phyloP scores from a whole-genome alignment of 2,113 vertebrate genomes.

The Spea multiplicata region DNA sequence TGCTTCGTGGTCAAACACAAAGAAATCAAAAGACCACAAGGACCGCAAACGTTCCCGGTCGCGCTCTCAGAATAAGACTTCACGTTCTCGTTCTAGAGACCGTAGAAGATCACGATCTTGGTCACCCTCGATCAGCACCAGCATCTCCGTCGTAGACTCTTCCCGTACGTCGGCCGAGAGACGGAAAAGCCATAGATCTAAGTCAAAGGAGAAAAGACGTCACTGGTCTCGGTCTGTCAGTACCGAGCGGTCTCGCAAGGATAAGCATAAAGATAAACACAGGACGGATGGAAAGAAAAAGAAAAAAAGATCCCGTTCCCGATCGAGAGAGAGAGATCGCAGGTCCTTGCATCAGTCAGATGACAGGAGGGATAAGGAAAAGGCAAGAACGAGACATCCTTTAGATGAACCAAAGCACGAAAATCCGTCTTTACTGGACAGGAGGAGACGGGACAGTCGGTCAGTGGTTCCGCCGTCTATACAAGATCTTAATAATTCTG shows the following conservation, averaged over 20 bases:
- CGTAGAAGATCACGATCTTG: slow-evolving; percentile 58
- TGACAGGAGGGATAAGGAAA: slow-evolving; percentile 50
- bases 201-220: slow-evolving; percentile 57
- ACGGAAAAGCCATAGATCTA: slow-evolving; percentile 44
- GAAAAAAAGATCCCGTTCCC: slow-evolving; percentile 57
- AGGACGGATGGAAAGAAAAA: slow-evolving; percentile 60
- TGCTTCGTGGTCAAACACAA: slow-evolving; percentile 40
- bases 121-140: slow-evolving; percentile 54
- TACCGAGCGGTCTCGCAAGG: slow-evolving; percentile 46
- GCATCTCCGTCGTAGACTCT: slow-evolving; percentile 43
- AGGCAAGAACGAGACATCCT: slow-evolving; percentile 50
- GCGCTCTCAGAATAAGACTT: slow-evolving; percentile 46
- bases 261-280: slow-evolving; percentile 66
- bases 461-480: slow-evolving; percentile 87
- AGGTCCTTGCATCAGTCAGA: slow-evolving; percentile 20
- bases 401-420: slow-evolving; percentile 50
- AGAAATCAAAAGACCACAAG: slow-evolving; percentile 44
- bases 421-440: slow-evolving; percentile 43
- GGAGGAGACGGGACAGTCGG: slow-evolving; percentile 68
- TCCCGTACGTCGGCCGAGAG: slow-evolving; percentile 47
- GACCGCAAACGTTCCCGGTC: slow-evolving; percentile 57
- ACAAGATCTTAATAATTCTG: slow-evolving; percentile 88
- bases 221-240: slow-evolving; percentile 37
- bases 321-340: slow-evolving; percentile 60
- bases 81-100: slow-evolving; percentile 50